A percentile compares a stretch with the other conserved stretches of the same genome.
These are phyloP conservation scores for Drosophila paramelanica DNA, from an alignment of 2,888 invertebrate genomes.

Conservation along the genomic window DNA sequence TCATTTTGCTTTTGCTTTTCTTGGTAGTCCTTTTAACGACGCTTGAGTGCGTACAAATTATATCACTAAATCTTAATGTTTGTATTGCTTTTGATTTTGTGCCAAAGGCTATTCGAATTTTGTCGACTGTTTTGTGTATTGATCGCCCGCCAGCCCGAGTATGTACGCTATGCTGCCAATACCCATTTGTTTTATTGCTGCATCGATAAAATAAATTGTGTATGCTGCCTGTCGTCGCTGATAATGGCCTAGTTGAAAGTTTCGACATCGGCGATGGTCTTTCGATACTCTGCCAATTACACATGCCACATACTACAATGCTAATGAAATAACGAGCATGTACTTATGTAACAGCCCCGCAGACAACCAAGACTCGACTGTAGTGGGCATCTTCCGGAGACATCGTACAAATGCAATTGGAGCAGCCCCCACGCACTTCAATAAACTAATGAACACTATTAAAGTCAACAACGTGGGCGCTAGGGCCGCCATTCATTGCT, in stretches of 20 bases:
- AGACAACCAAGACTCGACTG: neutral
- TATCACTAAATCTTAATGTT: constrained; percentile 71
- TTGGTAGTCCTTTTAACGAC: constrained; percentile 40
- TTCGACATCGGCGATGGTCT: constrained; percentile 25
- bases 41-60: constrained; percentile 76
- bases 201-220: constrained; percentile 68
- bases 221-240: constrained; percentile 6
- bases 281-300: constrained; percentile 34
- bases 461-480: constrained; percentile 24
- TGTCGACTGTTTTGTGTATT: constrained; percentile 16
- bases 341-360: neutral
- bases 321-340: constrained; percentile 56
- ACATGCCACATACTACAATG: constrained; percentile 5
- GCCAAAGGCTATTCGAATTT: constrained; percentile 28
- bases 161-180: constrained; percentile 10
- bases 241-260: constrained; percentile 33
- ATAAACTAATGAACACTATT: constrained; percentile 57
- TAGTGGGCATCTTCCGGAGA: constrained; percentile 36
- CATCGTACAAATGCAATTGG: constrained; percentile 34
- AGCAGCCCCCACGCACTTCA: constrained; percentile 23
- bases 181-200: constrained; percentile 38
- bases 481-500: constrained; percentile 1
- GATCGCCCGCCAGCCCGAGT: constrained; percentile 13
- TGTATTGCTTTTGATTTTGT: constrained; percentile 73
- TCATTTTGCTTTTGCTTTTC: constrained; percentile 17